These are phyloP conservation scores for Holothuria scabra DNA, from an alignment of 53 echinoderm and acorn worm genomes.

Conservation along the genomic window DNA sequence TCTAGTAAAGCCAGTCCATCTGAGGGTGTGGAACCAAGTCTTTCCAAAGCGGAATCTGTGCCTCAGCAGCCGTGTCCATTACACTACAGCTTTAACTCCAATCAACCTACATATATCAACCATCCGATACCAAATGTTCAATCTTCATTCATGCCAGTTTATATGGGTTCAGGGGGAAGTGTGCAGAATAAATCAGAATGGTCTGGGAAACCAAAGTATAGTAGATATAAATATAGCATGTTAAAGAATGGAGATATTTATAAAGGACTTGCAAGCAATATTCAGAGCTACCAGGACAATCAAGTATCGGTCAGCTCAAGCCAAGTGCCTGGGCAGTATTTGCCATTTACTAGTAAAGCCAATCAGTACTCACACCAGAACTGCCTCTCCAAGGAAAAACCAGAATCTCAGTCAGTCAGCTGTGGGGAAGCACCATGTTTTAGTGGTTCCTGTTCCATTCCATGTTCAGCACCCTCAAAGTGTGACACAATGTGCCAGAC, in stretches of 20 bases:
- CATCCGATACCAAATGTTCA: conserved; percentile 39
- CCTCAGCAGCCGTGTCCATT: conserved; percentile 32
- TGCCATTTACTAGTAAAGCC: background rate
- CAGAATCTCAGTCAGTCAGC: background rate
- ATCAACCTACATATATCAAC: conserved; percentile 47
- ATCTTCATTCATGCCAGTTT: conserved; percentile 41
- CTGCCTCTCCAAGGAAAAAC: background rate
- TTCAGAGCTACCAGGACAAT: conserved; percentile 8
- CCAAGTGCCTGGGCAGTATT: background rate
- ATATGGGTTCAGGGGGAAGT: conserved; percentile 23
- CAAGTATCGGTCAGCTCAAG: background rate
- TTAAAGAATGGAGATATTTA: conserved; percentile 80
- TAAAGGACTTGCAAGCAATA: conserved; percentile 36
- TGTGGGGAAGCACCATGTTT: background rate
- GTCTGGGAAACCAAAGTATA: conserved; percentile 68
- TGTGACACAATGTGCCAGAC: conserved; percentile 33
- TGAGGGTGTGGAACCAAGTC: conserved; percentile 8
- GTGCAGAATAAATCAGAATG: conserved; percentile 9
- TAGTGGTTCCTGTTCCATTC: background rate
- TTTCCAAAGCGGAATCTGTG: background rate
- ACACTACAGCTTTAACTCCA: conserved; percentile 36
- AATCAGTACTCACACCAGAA: conserved; percentile 27
- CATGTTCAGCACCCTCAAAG: conserved; percentile 10
- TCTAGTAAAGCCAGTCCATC: conserved; percentile 4
- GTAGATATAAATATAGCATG: conserved; percentile 97